These are phyloP conservation scores for Pituophis catenifer DNA, from an alignment of 2,113 vertebrate species.

Conservation along the genomic window DNA sequence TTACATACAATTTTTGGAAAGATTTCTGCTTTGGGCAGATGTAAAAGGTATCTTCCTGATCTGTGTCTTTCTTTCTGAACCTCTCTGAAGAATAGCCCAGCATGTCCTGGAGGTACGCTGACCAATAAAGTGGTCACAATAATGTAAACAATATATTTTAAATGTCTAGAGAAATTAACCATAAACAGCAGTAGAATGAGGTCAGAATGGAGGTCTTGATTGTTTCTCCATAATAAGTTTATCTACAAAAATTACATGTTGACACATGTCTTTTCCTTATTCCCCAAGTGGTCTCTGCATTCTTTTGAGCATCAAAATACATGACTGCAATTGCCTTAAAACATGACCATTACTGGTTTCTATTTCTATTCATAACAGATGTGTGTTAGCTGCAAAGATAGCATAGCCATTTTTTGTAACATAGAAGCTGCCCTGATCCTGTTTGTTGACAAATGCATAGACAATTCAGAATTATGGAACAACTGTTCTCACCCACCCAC, in stretches of 20 bases:
- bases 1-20: conserved; percentile 13
- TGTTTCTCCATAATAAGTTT: conserved; percentile 59
- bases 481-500: conserved; percentile 59
- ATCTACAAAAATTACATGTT: conserved; percentile 65
- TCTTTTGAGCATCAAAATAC: conserved; percentile 67
- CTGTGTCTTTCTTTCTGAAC: background rate
- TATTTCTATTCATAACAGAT: conserved; percentile 66
- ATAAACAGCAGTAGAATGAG: conserved; percentile 49
- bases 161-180: conserved; percentile 54
- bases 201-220: conserved; percentile 51
- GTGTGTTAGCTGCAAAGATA: conserved; percentile 72
- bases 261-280: conserved; percentile 70
- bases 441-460: conserved; percentile 83
- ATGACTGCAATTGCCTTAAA: conserved; percentile 62
- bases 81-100: conserved; percentile 34
- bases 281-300: conserved; percentile 63
- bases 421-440: conserved; percentile 74
- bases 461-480: conserved; percentile 81
- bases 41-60: background rate
- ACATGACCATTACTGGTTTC: conserved; percentile 64
- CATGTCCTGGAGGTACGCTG: conserved; percentile 1
- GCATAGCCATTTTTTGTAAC: conserved; percentile 70
- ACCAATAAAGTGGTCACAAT: conserved; percentile 59
- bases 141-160: conserved; percentile 59
- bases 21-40: conserved; percentile 25